A percentile compares a stretch with the other conserved stretches of the same genome.
These are phyloP conservation scores for Peromyscus leucopus DNA, from an alignment of 2,113 vertebrate species.

Conservation along the genomic window DNA sequence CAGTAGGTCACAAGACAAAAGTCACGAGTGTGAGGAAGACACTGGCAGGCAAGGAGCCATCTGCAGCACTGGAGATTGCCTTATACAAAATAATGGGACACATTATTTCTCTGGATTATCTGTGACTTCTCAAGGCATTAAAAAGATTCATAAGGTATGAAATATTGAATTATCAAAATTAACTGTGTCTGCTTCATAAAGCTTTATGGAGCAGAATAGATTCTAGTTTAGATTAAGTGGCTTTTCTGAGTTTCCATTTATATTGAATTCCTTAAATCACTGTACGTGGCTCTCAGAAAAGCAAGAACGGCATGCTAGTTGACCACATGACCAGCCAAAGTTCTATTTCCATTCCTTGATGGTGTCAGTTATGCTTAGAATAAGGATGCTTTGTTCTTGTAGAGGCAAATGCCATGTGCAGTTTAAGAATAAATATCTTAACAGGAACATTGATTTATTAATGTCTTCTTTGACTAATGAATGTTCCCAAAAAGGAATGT, in stretches of 20 bases:
- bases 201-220: conserved; percentile 1
- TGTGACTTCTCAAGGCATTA: background rate
- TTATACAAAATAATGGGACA: background rate
- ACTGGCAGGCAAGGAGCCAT: background rate
- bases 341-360: background rate
- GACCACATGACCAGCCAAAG: background rate
- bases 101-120: conserved; percentile 29
- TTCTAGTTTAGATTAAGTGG: conserved; percentile 22
- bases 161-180: conserved; percentile 25
- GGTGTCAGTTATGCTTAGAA: background rate
- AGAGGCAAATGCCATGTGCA: background rate
- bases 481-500: background rate
- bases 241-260: conserved; percentile 16
- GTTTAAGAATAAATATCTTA: conserved; percentile 27
- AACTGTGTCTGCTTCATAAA: conserved; percentile 42
- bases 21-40: background rate
- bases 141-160: conserved; percentile 36
- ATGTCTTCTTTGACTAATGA: background rate
- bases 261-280: conserved; percentile 28
- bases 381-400: conserved; percentile 6
- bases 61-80: background rate
- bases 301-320: background rate
- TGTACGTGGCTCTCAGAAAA: conserved; percentile 1
- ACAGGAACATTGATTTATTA: conserved; percentile 5
- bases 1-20: background rate